A percentile compares a stretch with the other conserved stretches of the same genome.
Evolutionary conservation across 1,140 invertebrate species (phyloP).

Genomic region (Alviniconcha marisindica): DNA sequence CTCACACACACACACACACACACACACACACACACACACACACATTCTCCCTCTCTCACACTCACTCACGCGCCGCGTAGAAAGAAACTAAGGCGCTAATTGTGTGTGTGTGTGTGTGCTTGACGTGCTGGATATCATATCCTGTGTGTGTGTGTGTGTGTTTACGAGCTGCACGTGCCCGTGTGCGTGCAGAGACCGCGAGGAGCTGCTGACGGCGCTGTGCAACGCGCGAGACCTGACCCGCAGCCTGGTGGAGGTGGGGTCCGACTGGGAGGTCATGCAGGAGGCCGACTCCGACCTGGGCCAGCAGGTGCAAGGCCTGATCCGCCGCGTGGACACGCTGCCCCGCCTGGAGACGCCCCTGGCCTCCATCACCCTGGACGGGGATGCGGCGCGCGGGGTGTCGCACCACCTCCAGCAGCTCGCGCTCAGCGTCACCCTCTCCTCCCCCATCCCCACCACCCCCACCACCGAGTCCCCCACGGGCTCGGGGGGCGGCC

Average conservation of each 20-base stretch:
- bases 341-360: constrained; percentile 18
- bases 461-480: constrained; percentile 8
- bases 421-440: background rate
- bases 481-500: background rate
- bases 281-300: constrained; percentile 30
- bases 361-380: constrained; percentile 20
- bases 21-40: too few species aligned
- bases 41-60: too few species aligned
- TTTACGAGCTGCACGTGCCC: background rate
- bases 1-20: background rate
- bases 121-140: too few species aligned
- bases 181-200: constrained; percentile 15
- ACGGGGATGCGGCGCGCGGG: background rate
- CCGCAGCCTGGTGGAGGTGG: constrained; percentile 24
- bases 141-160: background rate
- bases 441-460: constrained; percentile 21
- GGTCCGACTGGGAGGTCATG: constrained; percentile 28
- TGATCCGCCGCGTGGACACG: constrained; percentile 15
- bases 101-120: too few species aligned
- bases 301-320: constrained; percentile 24
- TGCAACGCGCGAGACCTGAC: constrained; percentile 27
- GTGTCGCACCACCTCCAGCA: background rate
- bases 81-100: too few species aligned
- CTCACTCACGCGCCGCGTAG: too few species aligned
- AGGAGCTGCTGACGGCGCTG: constrained; percentile 30